A percentile compares a stretch with the other conserved stretches of the same genome.
phyloP scores from a whole-genome alignment of 2,113 vertebrate species.

The Osmerus eperlanus region DNA sequence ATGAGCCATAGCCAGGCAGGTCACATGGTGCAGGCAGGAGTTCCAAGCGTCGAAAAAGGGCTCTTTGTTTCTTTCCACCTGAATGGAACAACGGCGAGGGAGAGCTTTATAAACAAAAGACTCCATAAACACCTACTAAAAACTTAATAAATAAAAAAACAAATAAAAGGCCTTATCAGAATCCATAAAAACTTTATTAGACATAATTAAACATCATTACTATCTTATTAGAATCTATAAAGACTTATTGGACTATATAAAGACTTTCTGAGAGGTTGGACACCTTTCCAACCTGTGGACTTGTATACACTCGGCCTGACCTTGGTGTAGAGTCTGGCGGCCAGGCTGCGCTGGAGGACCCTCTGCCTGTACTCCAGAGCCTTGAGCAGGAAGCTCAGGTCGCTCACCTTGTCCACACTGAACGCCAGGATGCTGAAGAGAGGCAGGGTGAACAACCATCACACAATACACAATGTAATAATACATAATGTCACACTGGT shows the following conservation, averaged over 20 bases:
- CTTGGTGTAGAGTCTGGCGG: constrained; percentile 64
- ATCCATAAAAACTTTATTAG: too few relatives aligned
- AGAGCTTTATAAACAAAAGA: not conserved
- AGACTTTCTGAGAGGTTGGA: too few relatives aligned
- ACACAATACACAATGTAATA: too few relatives aligned
- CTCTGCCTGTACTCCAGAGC: constrained; percentile 63
- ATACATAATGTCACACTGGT: not conserved
- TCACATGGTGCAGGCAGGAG: constrained; percentile 58
- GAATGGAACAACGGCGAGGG: not conserved
- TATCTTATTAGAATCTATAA: too few relatives aligned
- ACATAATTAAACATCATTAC: too few relatives aligned
- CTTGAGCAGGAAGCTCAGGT: constrained; percentile 62
- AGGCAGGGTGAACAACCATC: not conserved
- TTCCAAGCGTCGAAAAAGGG: constrained; percentile 64
- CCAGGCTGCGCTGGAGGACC: constrained; percentile 57
- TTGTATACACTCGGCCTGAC: constrained; percentile 35
- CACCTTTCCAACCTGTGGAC: too few relatives aligned
- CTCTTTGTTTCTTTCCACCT: constrained; percentile 62
- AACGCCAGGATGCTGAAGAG: constrained; percentile 59
- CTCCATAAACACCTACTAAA: not conserved
- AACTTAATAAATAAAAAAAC: not conserved
- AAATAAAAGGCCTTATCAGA: not conserved
- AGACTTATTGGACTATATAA: too few relatives aligned
- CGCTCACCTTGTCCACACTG: constrained; percentile 42
- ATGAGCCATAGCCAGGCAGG: constrained; percentile 58